Evolutionary conservation across 2,888 invertebrate species (phyloP), one percentile per base, ranked within the genome.

Genomic region (Anarsia innoxiella): DNA sequence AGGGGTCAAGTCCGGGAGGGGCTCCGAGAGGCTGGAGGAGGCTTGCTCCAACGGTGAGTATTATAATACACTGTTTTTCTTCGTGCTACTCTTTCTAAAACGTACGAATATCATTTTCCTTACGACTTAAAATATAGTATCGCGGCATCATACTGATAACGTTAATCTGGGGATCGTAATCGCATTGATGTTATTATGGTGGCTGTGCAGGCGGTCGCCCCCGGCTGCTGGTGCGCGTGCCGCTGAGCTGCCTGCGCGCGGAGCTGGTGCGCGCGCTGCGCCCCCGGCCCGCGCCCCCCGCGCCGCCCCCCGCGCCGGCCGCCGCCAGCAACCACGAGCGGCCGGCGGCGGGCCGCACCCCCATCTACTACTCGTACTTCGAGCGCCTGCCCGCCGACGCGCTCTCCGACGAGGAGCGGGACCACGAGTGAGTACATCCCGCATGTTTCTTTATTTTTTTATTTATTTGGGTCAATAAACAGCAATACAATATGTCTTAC

Each of bases 281-380:
- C 66, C 77, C 68, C 39, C 66, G 44, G 55, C 45, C 49, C 37
- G 36, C 49, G 41, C 13, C 44, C 31, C 56, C 52, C 34, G 41
- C 49, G 10, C 48, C 41, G 37, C 36, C 13, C 27, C 14, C 14
- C 29, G 13, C 59, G 11, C 51, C 59, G 40, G 58, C 67, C n/a
- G 27, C 35, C 6, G 27, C 31, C 11, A 31, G 27, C 27, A 36
- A 36, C 23, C 35, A 35, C 35, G 35, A 35, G 35, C 33, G 36
- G 23, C 1, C 30, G 9, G 15, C 9, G 9, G 42, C 54, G 41
- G 41, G 44, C 39, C 70, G 69, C 48, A 72, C 79, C 26, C 87
- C 87, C 43, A 82, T 88, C 51, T 92, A 90, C 78, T 90, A 89
- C 79, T 91, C 91, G 27, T 91, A 92, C 78, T 91, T 91, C 71